Conservation (phyloP, 2,888 invertebrate genomes). For the Hypselothyrea guttata region DNA sequence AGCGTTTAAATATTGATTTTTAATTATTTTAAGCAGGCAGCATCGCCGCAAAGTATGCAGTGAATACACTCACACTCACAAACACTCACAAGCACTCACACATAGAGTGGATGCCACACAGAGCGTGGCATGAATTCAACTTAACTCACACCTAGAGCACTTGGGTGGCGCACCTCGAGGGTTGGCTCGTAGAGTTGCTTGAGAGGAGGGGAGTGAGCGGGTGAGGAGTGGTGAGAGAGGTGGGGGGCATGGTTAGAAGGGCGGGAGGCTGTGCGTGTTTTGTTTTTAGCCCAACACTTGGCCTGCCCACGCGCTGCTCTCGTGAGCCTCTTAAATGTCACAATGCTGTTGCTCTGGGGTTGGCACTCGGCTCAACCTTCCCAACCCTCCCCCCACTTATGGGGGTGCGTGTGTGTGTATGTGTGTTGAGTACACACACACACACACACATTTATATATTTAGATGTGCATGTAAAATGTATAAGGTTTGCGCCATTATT, state of each 20-base stretch:
- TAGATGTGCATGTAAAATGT: constrained; percentile 61
- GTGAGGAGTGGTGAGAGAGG: background rate
- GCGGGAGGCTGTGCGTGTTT: constrained; percentile 59
- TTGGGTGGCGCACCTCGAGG: constrained; percentile 56
- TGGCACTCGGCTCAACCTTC: constrained; percentile 62
- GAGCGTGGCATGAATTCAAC: constrained; percentile 30
- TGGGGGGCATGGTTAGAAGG: background rate
- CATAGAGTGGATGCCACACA: constrained; percentile 29
- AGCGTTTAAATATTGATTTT: constrained; percentile 73
- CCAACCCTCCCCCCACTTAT: background rate
- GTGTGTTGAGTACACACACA: constrained; percentile 6
- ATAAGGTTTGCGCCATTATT: constrained; percentile 65
- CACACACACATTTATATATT: constrained; percentile 7
- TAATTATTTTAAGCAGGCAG: constrained; percentile 71
- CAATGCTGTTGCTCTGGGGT: constrained; percentile 59
- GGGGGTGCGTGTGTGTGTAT: background rate
- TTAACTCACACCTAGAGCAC: constrained; percentile 47
- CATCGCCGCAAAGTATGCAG: constrained; percentile 69
- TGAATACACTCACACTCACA: constrained; percentile 29
- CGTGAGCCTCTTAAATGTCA: constrained; percentile 72
- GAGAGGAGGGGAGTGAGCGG: constrained; percentile 14
- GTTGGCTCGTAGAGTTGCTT: constrained; percentile 50
- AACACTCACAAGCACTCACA: constrained; percentile 35
- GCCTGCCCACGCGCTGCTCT: constrained; percentile 42
- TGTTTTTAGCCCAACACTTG: constrained; percentile 70